Base-by-base conservation (phyloP, 2,888 invertebrate species). In the Archips crataeganus region DNA sequence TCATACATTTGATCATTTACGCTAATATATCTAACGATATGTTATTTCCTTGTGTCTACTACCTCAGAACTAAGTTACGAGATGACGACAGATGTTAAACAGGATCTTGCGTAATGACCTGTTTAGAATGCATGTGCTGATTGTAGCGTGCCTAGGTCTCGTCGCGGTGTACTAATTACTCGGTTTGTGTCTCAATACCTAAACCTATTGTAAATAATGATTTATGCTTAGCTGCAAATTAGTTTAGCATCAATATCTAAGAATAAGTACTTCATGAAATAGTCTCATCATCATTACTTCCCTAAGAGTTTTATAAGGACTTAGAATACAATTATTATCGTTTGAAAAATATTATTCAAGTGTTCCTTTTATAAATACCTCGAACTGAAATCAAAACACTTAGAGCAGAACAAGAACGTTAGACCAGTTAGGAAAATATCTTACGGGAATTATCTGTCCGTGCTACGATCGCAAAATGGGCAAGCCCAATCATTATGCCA, bases 111-210 rank as follows among this genome's bases (percentile, higher is more conserved):
- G 75, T 70, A 79, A 79, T 77, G 57, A 70, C 61, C 77, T 77
- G 69, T 81, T 90, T 90, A 90, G 84, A 79, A 85, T 85, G 82
- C 82, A 81, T 77, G 83, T 86, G 89, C 82, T 81, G 83, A 87
- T 89, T 90, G 88, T 92, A 90, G 86, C 91, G 71, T 76, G 75
- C 60, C 72, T 59, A 72, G 75, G 76, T 77, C 73, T 73, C 74
- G 64, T 74, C 74, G 71, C 78, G 54, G 74, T 63, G 54, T 77
- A 76, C 70, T 74, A 65, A 71, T 62, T 74, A 70, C 76, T 77
- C 42, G 34, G 23, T 51, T 51, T 74, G 63, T 65, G 65, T 70
- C 65, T 61, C n/a, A 11, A 23, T 57, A 57, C 32, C 32, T 57
- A 57, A 54, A 13, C 23, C n/a, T 49, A 49, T 49, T 49, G 49